Evolutionary conservation across 2,113 vertebrate genomes (phyloP).

Genomic region (Dunckerocampus dactyliophorus): DNA sequence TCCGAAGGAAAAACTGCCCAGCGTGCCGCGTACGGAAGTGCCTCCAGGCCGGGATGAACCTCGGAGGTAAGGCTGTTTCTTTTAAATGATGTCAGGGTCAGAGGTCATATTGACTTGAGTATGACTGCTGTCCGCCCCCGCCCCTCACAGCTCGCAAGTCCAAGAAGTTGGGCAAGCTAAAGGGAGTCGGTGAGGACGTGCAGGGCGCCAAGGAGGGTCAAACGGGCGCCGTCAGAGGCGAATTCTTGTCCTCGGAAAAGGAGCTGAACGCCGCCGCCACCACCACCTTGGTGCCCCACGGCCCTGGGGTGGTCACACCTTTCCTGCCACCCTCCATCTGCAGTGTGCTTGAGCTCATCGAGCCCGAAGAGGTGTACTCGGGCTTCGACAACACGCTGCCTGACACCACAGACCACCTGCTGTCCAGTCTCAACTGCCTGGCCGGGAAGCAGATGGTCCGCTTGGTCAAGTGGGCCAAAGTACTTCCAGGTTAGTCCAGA

Average conservation of each 20-base stretch:
- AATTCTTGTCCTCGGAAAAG: slow-evolving; percentile 80
- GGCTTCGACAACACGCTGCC: slow-evolving; percentile 90
- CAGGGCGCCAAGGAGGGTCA: slow-evolving; percentile 85
- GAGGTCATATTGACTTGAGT: too few relatives aligned
- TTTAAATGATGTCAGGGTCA: too few relatives aligned
- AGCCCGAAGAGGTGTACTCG: slow-evolving; percentile 90
- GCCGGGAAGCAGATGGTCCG: slow-evolving; percentile 99
- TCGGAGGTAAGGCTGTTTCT: slow-evolving; percentile 82
- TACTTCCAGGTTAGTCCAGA: slow-evolving; percentile 91
- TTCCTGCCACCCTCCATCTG: slow-evolving; percentile 88
- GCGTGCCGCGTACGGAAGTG: slow-evolving; percentile 98
- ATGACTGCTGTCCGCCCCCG: slow-evolving; percentile 1
- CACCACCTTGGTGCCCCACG: slow-evolving; percentile 85
- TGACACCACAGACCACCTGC: slow-evolving; percentile 90
- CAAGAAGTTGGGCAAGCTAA: slow-evolving; percentile 95
- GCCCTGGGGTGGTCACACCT: slow-evolving; percentile 77
- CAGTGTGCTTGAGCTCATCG: slow-evolving; percentile 91
- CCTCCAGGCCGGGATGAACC: slow-evolving; percentile 98
- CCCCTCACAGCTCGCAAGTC: slow-evolving; percentile 88
- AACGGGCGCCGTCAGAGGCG: slow-evolving; percentile 55
- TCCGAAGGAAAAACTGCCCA: slow-evolving; percentile 98
- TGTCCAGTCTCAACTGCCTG: slow-evolving; percentile 94
- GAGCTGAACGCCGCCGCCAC: slow-evolving; percentile 81
- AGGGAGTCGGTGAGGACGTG: slow-evolving; percentile 87
- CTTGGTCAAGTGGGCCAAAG: slow-evolving; percentile 99